Evolutionary conservation across 2,113 vertebrate species (phyloP).

Genomic region (Phalacrocorax aristotelis): DNA sequence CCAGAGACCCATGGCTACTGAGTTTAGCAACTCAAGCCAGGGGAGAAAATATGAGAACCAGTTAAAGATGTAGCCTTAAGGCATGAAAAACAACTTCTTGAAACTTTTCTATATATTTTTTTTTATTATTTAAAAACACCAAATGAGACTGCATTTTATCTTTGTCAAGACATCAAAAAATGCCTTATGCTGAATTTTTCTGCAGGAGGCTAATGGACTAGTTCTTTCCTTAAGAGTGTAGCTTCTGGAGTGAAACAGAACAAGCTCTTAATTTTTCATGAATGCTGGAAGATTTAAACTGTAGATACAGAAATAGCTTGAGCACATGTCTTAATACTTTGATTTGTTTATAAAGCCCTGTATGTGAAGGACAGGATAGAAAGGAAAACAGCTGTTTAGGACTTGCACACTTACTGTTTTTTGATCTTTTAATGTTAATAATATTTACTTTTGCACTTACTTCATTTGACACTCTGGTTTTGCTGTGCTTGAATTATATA

Average conservation of each 20-base stretch:
- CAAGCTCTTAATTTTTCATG: neutral
- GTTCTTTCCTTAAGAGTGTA: neutral
- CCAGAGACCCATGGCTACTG: neutral
- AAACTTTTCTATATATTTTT: neutral
- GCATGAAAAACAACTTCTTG: conserved; percentile 3
- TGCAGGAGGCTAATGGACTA: neutral
- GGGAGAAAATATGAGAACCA: neutral
- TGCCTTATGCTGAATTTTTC: neutral
- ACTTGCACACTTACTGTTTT: neutral
- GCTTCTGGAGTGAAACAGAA: neutral
- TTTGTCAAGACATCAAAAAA: conserved; percentile 9
- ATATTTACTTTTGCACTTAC: neutral
- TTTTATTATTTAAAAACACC: neutral
- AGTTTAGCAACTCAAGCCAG: neutral
- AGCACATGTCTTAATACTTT: neutral
- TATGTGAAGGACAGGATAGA: neutral
- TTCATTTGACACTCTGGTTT: neutral
- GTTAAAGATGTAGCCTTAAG: neutral
- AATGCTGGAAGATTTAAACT: neutral
- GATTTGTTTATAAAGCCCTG: neutral
- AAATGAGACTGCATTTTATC: neutral
- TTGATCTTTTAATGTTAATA: neutral
- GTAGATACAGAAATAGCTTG: neutral
- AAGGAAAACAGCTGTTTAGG: neutral
- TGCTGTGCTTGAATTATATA: neutral